Percentiles rank a stretch among this genome's conserved stretches.
phyloP scores from a whole-genome alignment of 2,888 invertebrate genomes.

The Elmis aenea region DNA sequence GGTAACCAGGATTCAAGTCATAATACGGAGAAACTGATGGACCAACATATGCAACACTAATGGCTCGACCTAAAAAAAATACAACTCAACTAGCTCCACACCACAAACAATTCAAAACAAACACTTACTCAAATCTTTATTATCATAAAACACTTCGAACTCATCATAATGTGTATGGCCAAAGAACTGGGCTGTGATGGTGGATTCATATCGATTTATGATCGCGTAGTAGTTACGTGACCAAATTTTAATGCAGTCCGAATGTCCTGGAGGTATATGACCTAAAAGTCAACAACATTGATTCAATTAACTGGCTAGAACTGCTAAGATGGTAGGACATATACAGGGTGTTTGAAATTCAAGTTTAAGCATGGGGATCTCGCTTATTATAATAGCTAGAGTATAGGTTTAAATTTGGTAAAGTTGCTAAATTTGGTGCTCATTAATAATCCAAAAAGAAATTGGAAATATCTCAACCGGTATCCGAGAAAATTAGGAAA shows the following conservation, averaged over 20 bases:
- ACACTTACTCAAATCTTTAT: conserved; percentile 65
- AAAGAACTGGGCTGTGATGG: conserved; percentile 86
- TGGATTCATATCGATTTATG: conserved; percentile 82
- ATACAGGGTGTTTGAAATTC: no score
- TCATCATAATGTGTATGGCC: conserved; percentile 94
- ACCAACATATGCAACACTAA: conserved; percentile 85
- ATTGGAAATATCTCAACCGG: no score
- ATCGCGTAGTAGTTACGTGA: conserved; percentile 90
- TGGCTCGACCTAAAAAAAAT: conserved; percentile 61
- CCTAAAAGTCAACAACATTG: no score
- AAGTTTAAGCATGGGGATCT: no score
- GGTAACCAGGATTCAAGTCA: conserved; percentile 89
- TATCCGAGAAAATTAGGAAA: no score
- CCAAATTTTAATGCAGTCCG: conserved; percentile 92
- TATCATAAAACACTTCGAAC: conserved; percentile 89
- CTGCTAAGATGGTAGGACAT: no score
- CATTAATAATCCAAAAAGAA: no score
- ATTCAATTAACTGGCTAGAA: no score
- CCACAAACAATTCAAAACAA: conserved; percentile 3
- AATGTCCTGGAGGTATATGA: conserved; percentile 92
- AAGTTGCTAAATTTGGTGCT: no score
- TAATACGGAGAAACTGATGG: conserved; percentile 94
- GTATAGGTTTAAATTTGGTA: no score
- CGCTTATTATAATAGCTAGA: no score
- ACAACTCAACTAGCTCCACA: conserved; percentile 3